phyloP scores from a whole-genome alignment of 2,113 vertebrate genomes.

The Cromileptes altivelis region DNA sequence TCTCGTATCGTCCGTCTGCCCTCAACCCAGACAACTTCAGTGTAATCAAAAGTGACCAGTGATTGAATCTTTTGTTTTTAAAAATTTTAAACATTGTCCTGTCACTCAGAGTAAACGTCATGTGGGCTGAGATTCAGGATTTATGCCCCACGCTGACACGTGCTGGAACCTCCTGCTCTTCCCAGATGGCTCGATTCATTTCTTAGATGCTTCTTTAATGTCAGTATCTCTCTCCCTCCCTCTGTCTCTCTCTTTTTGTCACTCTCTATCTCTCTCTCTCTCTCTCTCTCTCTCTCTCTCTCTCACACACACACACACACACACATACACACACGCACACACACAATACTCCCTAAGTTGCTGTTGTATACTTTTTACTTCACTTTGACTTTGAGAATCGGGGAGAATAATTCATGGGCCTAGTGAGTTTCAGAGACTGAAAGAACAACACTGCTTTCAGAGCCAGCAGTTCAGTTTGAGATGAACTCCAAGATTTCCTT shows the following conservation, averaged over 20 bases:
- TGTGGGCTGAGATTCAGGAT: constrained; percentile 55
- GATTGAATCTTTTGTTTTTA: constrained; percentile 71
- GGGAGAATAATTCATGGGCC: constrained; percentile 86
- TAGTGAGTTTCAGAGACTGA: constrained; percentile 74
- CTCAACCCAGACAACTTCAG: constrained; percentile 63
- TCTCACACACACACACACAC: constrained; percentile 2
- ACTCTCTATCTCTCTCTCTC: background rate
- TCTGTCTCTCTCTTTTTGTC: background rate
- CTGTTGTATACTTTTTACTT: constrained; percentile 85
- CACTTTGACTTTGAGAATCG: constrained; percentile 86
- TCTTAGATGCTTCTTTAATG: constrained; percentile 56
- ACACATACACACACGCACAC: constrained; percentile 18
- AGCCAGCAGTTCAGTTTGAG: constrained; percentile 76
- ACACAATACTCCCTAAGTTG: constrained; percentile 69
- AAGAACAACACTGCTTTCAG: constrained; percentile 78
- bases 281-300: background rate
- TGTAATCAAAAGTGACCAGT: constrained; percentile 73
- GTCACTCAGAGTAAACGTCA: constrained; percentile 59
- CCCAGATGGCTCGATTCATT: constrained; percentile 67
- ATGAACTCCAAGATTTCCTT: constrained; percentile 72
- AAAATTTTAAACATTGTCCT: constrained; percentile 51
- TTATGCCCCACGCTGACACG: constrained; percentile 60
- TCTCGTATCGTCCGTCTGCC: constrained; percentile 63
- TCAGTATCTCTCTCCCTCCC: constrained; percentile 23
- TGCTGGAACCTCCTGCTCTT: constrained; percentile 42